Conservation (phyloP, 2,797 vertebrate species). For the Serranus cabrilla region DNA sequence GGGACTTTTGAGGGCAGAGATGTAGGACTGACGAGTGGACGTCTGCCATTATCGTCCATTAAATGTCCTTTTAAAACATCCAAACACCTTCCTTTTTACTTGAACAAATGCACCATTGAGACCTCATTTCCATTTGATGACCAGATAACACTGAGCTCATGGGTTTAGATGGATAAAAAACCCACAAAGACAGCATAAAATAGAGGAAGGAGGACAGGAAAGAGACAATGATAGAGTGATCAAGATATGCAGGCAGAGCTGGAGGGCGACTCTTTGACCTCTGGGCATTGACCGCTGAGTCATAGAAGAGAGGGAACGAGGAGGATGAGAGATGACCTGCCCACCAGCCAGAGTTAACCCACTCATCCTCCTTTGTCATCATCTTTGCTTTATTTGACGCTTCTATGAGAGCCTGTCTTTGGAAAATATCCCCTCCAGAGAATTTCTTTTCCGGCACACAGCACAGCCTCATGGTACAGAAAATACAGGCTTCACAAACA, state of each 20-base stretch:
- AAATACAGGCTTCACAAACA: slow-evolving; percentile 1
- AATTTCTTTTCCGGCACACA: slow-evolving; percentile 40
- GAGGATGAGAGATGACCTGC: slow-evolving; percentile 53
- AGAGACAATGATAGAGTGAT: slow-evolving; percentile 18
- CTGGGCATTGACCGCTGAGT: slow-evolving; percentile 59
- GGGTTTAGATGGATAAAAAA: not conserved
- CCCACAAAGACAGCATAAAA: not conserved
- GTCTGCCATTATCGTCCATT: not conserved
- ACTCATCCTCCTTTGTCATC: slow-evolving; percentile 43
- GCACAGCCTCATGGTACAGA: slow-evolving; percentile 18
- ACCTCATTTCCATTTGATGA: not conserved
- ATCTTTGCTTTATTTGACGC: slow-evolving; percentile 19
- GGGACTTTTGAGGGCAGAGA: not conserved
- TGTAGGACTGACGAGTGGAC: not conserved
- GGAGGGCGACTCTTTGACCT: slow-evolving; percentile 33
- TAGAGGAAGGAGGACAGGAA: not conserved
- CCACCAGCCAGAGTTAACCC: slow-evolving; percentile 31
- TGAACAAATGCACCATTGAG: not conserved
- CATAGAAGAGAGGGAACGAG: slow-evolving; percentile 36
- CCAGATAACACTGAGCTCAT: not conserved
- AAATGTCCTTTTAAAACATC: slow-evolving; percentile 4
- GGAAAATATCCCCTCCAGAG: slow-evolving; percentile 17
- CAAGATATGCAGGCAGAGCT: slow-evolving; percentile 27
- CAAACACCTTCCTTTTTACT: not conserved
- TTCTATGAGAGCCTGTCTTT: not conserved